phyloP scores from a whole-genome alignment of 2,113 vertebrate genomes.

The Coptodon bakossiorum region DNA sequence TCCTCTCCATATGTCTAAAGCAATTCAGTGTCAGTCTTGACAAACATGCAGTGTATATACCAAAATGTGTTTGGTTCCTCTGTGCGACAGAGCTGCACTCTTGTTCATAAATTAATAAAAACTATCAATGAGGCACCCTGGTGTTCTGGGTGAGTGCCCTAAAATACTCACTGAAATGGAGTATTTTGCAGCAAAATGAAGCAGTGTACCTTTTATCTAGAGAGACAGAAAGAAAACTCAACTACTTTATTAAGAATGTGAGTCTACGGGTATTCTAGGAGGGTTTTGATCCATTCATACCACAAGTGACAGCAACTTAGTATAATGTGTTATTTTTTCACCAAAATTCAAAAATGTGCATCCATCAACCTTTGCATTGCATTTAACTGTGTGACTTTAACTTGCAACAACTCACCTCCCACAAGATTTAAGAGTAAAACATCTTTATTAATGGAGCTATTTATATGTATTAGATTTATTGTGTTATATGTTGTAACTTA shows the following conservation, averaged over 20 bases:
- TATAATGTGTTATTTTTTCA: neutral
- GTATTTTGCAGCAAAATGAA: neutral
- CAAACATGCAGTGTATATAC: neutral
- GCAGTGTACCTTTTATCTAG: neutral
- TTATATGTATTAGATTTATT: neutral
- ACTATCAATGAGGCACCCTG: neutral
- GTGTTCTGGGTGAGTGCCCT: neutral
- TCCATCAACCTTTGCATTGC: neutral
- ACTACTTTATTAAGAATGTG: neutral
- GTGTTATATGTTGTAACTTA: neutral
- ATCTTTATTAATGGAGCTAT: neutral
- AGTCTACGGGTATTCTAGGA: neutral
- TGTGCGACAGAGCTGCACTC: neutral
- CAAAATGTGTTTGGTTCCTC: rapidly evolving
- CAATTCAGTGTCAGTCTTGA: neutral
- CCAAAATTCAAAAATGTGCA: neutral
- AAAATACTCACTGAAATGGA: neutral
- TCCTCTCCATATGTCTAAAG: neutral
- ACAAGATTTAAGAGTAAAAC: neutral
- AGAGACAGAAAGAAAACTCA: neutral
- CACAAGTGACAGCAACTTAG: neutral
- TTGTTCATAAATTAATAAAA: neutral
- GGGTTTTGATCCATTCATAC: neutral
- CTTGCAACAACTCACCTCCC: neutral
- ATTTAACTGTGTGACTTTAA: neutral